phyloP scores from a whole-genome alignment of 1,140 invertebrate genomes.

The Pachyrhynchus sulphureomaculatus region DNA sequence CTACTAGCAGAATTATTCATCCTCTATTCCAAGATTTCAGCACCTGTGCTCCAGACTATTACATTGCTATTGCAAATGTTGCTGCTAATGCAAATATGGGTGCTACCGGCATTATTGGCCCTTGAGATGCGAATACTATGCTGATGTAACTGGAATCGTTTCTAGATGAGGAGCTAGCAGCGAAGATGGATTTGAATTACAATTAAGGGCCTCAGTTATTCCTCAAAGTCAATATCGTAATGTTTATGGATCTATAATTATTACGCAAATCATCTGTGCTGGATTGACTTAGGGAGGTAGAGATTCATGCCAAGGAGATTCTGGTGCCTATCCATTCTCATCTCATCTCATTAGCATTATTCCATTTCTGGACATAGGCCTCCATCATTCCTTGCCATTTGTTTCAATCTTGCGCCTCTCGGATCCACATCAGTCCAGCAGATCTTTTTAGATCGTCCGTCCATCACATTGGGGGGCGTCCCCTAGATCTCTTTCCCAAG shows the following conservation, averaged over 20 bases:
- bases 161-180: conserved; percentile 46
- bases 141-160: conserved; percentile 33
- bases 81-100: background rate
- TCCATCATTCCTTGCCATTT: too few species aligned
- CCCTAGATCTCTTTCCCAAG: too few species aligned
- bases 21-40: conserved; percentile 53
- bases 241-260: conserved; percentile 42
- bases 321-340: too few species aligned
- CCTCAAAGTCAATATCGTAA: conserved; percentile 1
- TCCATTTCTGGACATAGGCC: too few species aligned
- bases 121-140: background rate
- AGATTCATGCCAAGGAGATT: conserved; percentile 67
- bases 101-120: background rate
- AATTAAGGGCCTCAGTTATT: conserved; percentile 13
- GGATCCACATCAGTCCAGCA: too few species aligned
- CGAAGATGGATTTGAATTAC: conserved; percentile 11
- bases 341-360: too few species aligned
- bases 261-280: conserved; percentile 48
- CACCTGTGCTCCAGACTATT: conserved; percentile 54
- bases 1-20: conserved; percentile 47
- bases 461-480: too few species aligned
- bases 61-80: conserved; percentile 56
- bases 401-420: too few species aligned
- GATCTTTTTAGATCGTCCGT: too few species aligned
- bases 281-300: conserved; percentile 48